phyloP scores from a whole-genome alignment of 2,797 vertebrate genomes.

The Thunnus albacares region DNA sequence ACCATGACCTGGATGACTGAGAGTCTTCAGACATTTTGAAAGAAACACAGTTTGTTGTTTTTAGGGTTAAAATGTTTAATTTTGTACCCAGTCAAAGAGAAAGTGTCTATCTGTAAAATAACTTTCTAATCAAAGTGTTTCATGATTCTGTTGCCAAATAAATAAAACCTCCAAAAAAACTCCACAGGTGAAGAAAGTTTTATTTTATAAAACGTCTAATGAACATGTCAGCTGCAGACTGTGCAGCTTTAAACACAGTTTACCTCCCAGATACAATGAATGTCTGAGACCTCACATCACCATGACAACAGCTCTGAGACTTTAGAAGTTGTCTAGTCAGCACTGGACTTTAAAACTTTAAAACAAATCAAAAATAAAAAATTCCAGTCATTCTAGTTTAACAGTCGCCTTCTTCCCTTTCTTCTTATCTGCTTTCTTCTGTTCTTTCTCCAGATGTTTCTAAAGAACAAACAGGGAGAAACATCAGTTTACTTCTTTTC shows the following conservation, averaged over 20 bases:
- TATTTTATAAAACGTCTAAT: constrained; percentile 20
- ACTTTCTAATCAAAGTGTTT: too few species aligned
- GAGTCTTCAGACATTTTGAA: too few species aligned
- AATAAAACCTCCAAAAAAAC: not conserved
- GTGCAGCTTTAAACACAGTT: too few species aligned
- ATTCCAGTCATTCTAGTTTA: not conserved
- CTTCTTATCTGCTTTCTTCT: constrained; percentile 73
- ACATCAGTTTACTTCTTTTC: not conserved
- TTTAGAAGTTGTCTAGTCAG: not conserved
- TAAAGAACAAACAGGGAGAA: constrained; percentile 42
- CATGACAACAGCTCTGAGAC: not conserved
- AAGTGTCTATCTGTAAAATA: too few species aligned
- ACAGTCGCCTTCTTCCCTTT: constrained; percentile 44
- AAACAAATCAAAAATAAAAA: not conserved
- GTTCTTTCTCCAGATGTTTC: constrained; percentile 86
- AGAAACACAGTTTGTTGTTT: too few species aligned
- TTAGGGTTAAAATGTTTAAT: too few species aligned
- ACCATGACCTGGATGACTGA: too few species aligned
- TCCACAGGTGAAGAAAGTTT: not conserved
- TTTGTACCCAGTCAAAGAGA: too few species aligned
- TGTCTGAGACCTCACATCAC: not conserved
- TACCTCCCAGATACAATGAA: too few species aligned
- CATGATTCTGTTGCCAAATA: not conserved
- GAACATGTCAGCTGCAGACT: too few species aligned
- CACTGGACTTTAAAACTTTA: not conserved